Evolutionary conservation across 2,113 vertebrate species (phyloP).

Genomic region (Cephalophus harveyi): DNA sequence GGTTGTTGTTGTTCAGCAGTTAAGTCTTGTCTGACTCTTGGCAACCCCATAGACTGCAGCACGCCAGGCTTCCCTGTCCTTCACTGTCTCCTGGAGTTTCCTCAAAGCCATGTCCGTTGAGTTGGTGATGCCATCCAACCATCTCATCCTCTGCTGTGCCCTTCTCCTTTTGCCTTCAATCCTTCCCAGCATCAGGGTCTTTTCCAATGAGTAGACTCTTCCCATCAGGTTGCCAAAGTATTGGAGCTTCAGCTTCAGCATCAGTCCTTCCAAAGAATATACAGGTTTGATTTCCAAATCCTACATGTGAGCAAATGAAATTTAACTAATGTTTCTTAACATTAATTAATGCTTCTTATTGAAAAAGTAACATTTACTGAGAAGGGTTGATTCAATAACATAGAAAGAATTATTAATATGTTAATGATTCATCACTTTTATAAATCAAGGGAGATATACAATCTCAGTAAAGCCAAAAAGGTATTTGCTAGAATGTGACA

Average conservation of each 20-base stretch:
- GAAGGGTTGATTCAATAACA: background rate
- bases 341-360: background rate
- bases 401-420: background rate
- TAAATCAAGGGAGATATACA: background rate
- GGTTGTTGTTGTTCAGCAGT: background rate
- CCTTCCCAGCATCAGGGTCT: background rate
- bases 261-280: background rate
- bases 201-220: background rate
- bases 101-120: background rate
- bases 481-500: background rate
- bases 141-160: background rate
- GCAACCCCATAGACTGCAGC: background rate
- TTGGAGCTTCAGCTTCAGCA: background rate
- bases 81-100: background rate
- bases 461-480: constrained; percentile 2
- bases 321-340: background rate
- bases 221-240: background rate
- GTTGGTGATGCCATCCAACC: background rate
- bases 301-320: background rate
- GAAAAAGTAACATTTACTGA: background rate
- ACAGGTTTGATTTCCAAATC: background rate
- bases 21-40: background rate
- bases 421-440: background rate
- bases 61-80: background rate
- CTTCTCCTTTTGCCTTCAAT: background rate